Conservation (phyloP, 2,888 invertebrate species). For the Cheilosia grossa region DNA sequence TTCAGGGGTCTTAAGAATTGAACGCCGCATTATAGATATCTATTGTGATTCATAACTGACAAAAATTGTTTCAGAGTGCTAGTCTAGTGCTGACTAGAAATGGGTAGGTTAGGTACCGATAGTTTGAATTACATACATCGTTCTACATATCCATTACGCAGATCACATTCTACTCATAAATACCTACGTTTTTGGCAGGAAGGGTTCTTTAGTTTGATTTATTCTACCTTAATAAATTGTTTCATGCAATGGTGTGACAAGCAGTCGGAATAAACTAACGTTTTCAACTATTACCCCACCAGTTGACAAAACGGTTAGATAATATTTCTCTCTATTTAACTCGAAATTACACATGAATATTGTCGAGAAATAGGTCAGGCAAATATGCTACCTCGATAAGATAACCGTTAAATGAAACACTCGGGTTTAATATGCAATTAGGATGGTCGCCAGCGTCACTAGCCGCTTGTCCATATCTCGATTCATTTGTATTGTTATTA, state of each 20-base stretch:
- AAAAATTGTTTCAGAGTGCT: too few relatives aligned
- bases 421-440: not conserved
- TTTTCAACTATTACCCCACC: not conserved
- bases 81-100: too few relatives aligned
- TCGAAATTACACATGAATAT: not conserved
- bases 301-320: not conserved
- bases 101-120: too few relatives aligned
- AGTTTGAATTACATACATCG: too few relatives aligned
- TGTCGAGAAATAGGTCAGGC: not conserved
- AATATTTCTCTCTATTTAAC: not conserved
- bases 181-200: too few relatives aligned
- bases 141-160: too few relatives aligned
- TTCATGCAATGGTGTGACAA: not conserved
- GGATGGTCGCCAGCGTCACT: not conserved
- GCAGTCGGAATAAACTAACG: not conserved
- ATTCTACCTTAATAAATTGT: too few relatives aligned
- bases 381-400: not conserved
- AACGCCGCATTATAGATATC: too few relatives aligned
- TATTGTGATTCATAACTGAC: too few relatives aligned
- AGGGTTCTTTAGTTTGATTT: too few relatives aligned
- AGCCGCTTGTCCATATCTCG: not conserved
- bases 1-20: too few relatives aligned
- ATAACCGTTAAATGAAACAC: not conserved
- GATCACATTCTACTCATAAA: too few relatives aligned
- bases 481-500: not conserved